Conservation (phyloP, 2,888 invertebrate genomes). For the Polylopha cassiicola region DNA sequence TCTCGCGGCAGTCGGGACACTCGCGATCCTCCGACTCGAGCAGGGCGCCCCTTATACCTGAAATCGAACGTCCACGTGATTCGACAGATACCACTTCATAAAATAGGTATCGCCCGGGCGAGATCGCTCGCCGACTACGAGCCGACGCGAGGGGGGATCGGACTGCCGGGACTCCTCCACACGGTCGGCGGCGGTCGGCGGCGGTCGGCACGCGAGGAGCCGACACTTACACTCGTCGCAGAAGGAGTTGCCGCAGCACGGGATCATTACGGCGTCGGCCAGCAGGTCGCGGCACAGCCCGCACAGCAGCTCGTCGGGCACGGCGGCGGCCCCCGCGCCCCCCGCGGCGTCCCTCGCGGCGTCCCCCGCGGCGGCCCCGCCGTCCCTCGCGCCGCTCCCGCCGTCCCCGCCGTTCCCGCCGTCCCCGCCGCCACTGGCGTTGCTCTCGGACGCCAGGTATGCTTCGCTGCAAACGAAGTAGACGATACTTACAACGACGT, state of each 20-base stretch:
- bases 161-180: too few species aligned
- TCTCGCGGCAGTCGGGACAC: constrained; percentile 95
- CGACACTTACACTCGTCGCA: constrained; percentile 97
- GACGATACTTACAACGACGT: neutral
- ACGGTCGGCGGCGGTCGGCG: too few species aligned
- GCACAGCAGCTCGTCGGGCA: constrained; percentile 95
- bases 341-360: constrained; percentile 79
- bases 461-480: constrained; percentile 79
- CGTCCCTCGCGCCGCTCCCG: constrained; percentile 82
- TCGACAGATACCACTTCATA: too few species aligned
- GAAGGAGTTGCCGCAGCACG: constrained; percentile 98
- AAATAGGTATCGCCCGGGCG: too few species aligned
- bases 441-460: constrained; percentile 81
- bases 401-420: constrained; percentile 75
- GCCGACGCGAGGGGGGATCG: too few species aligned
- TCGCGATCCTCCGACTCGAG: constrained; percentile 96
- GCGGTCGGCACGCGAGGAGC: too few species aligned
- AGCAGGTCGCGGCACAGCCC: constrained; percentile 94
- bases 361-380: constrained; percentile 79
- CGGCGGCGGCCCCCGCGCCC: constrained; percentile 84
- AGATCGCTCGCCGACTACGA: too few species aligned
- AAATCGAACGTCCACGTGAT: constrained; percentile 30
- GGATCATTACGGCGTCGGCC: constrained; percentile 97
- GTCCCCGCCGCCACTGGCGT: too few species aligned
- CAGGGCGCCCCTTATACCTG: constrained; percentile 91